Conservation (phyloP, 2,797 vertebrate genomes). For the Helarctos malayanus region DNA sequence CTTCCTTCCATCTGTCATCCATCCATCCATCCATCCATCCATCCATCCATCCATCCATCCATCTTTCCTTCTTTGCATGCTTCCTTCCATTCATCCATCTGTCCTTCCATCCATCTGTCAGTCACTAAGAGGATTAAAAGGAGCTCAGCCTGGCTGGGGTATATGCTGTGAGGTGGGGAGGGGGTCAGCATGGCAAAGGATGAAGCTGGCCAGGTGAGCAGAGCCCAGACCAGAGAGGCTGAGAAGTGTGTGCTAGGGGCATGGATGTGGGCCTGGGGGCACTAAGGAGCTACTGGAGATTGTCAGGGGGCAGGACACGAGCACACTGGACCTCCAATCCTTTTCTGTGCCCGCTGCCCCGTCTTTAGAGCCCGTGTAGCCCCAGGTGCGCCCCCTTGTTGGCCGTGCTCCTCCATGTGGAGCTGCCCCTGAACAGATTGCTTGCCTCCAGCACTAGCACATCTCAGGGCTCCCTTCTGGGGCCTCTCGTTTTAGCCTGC, state of each 20-base stretch:
- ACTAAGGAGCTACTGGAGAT: no score
- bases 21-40: no score
- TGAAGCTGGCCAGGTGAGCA: neutral
- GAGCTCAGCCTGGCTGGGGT: neutral
- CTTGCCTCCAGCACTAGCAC: neutral
- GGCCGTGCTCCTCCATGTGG: neutral
- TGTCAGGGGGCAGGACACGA: neutral
- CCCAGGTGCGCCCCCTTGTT: neutral
- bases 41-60: no score
- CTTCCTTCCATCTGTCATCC: no score
- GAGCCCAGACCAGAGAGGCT: neutral
- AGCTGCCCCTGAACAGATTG: neutral
- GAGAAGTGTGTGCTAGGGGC: accelerated
- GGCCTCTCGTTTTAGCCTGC: neutral
- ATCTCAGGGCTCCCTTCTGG: neutral
- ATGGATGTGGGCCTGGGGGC: no score
- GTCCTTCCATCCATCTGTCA: accelerated
- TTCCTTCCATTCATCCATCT: neutral
- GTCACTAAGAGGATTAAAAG: no score
- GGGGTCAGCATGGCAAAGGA: neutral
- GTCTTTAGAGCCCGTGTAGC: neutral
- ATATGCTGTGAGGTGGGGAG: no score
- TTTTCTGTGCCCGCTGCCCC: accelerated
- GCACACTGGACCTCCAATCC: accelerated
- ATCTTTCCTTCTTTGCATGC: neutral